Conservation (phyloP, 2,113 vertebrate species). For the Ptilonorhynchus violaceus region DNA sequence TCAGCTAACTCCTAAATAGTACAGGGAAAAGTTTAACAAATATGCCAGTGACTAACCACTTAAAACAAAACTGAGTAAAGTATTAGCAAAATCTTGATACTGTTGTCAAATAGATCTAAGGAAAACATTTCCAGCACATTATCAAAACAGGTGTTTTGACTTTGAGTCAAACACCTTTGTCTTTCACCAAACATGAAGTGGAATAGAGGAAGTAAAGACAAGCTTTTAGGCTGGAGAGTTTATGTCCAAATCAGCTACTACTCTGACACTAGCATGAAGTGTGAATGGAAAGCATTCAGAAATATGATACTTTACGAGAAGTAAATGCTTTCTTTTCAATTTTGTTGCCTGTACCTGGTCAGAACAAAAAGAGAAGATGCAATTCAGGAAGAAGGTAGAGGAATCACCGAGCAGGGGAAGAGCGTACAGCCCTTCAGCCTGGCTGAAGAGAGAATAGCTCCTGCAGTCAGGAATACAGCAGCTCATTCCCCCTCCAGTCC, state of each 20-base stretch:
- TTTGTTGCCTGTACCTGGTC: not conserved
- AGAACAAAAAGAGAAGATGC: not conserved
- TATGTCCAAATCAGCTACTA: not conserved
- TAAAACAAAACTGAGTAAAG: not conserved
- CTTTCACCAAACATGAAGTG: not conserved
- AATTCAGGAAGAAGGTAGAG: not conserved
- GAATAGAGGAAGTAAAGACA: not conserved
- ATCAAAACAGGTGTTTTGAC: not conserved
- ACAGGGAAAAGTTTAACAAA: not conserved
- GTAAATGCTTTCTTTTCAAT: not conserved
- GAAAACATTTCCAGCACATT: not conserved
- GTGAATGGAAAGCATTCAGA: not conserved
- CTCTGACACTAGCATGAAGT: rapidly evolving
- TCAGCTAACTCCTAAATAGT: not conserved
- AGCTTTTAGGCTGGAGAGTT: not conserved
- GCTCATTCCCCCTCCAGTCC: not conserved
- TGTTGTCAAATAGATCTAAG: not conserved
- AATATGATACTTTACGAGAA: not conserved
- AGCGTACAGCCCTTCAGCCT: not conserved
- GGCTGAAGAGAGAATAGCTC: not conserved
- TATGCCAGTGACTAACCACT: not conserved
- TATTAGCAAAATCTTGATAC: not conserved
- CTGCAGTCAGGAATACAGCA: not conserved
- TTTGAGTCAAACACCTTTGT: not conserved
- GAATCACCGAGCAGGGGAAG: not conserved